Base-by-base conservation (phyloP, 2,797 vertebrate species). In the Phylloscopus collybita region DNA sequence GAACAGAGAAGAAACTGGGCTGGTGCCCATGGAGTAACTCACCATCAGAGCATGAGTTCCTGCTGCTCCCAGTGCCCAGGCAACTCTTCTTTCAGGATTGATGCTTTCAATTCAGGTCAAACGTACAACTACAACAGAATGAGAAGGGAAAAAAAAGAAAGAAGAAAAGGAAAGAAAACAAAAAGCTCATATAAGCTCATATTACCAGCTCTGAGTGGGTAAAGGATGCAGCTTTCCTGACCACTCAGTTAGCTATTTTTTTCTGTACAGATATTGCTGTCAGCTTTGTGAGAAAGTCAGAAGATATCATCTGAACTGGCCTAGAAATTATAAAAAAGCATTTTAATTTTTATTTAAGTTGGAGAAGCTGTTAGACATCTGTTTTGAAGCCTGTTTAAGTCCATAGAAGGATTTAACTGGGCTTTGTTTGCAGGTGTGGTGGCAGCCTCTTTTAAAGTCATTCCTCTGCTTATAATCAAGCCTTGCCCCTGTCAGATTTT, bases 341-440 rank as follows among this genome's bases (percentile, higher is more conserved):
- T 54, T 56, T 76, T 11, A 25, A 11, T 61, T 74, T 54, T 50
- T 61, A 59, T 66, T 73, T 72, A 47, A 71, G 34, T 56, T 67
- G 60, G 51, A 56, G 74, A 86, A 82, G 45, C 74, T 88, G 67
- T 65, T 88, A 86, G 29, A 86, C 32, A 70, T 66, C 80, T 67
- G 67, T 66, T 91, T 79, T 66, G 74, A 86, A 91, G 90, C 53
- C 71, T 86, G 14, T 92, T 84, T 67, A 84, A 95, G 56, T 81
- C 67, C 71, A 74, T 13, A 53, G 67, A 80, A 91, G 53, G 53
- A 76, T 93, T 94, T 92, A 90, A 92, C 27, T 19, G 25, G 74
- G 74, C 83, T 93, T 95, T 93, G 80, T 95, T 94, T 93, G 54
- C 90, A 86, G 80, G 30, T 56, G 10, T 64, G 67, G 64, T 0